Evolutionary conservation across 2,888 invertebrate genomes (phyloP).

Genomic region (Sympetrum striolatum): DNA sequence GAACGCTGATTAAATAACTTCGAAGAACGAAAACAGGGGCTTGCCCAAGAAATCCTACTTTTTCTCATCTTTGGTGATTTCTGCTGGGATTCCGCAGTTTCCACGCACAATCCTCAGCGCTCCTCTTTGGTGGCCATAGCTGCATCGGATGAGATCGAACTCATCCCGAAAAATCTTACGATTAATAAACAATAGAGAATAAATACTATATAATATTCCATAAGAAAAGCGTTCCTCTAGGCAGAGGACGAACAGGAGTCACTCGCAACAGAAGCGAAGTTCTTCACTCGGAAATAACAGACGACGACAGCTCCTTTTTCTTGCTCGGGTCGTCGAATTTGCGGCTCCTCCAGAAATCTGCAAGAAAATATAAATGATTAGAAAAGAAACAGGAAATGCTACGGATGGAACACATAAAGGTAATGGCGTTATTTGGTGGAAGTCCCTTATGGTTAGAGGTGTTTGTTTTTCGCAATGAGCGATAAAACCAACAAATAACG

Average conservation of each 20-base stretch:
- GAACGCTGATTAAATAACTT: neutral
- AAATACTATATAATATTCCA: neutral
- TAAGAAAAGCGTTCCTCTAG: neutral
- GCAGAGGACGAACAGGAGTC: neutral
- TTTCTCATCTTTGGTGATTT: constrained; percentile 13
- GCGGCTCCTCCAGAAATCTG: neutral
- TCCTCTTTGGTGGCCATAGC: constrained; percentile 39
- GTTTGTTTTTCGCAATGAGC: too few species aligned
- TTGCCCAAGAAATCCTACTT: neutral
- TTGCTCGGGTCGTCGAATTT: neutral
- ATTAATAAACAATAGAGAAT: neutral
- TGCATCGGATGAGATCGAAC: neutral
- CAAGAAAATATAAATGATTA: neutral
- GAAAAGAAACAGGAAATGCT: neutral
- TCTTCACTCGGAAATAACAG: neutral
- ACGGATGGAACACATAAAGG: too few species aligned
- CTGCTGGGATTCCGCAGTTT: neutral
- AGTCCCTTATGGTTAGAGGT: too few species aligned
- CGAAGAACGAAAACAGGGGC: neutral
- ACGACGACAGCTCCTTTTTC: neutral
- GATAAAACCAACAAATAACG: too few species aligned
- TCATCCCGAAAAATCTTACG: neutral
- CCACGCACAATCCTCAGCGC: neutral
- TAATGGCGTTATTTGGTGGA: too few species aligned
- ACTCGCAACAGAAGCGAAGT: too few species aligned